phyloP scores from a whole-genome alignment of 2,888 invertebrate species.

The Calameuta pallipes region DNA sequence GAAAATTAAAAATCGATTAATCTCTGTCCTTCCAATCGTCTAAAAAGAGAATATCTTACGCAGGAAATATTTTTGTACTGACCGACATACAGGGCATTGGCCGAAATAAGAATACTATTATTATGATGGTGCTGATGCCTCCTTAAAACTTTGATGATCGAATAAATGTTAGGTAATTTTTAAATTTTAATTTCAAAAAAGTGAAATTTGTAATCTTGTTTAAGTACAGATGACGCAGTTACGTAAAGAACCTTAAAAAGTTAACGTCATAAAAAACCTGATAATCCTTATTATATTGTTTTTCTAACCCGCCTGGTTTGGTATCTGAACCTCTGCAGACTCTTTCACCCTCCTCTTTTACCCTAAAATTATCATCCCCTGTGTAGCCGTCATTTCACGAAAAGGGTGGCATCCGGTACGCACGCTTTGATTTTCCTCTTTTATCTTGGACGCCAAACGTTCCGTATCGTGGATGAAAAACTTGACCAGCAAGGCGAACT shows the following conservation, averaged over 20 bases:
- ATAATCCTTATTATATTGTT: slow-evolving; percentile 44
- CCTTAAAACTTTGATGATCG: neutral
- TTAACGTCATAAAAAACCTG: slow-evolving; percentile 48
- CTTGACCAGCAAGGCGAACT: neutral
- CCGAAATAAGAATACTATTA: too few species aligned
- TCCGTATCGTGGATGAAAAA: neutral
- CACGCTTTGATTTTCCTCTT: neutral
- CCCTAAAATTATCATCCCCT: neutral
- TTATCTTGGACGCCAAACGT: neutral
- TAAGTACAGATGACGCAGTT: neutral
- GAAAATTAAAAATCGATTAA: too few species aligned
- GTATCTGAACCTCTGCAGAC: neutral
- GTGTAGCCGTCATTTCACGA: neutral
- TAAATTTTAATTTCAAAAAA: neutral
- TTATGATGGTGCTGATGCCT: too few species aligned
- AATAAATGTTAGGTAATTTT: neutral
- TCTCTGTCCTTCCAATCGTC: too few species aligned
- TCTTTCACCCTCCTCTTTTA: neutral
- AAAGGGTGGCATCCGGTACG: neutral
- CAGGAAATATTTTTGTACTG: too few species aligned
- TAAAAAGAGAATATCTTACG: too few species aligned
- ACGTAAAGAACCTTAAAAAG: slow-evolving; percentile 29
- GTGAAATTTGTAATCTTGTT: neutral
- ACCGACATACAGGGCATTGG: too few species aligned
- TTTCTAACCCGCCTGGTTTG: slow-evolving; percentile 30